Conservation (phyloP, 2,888 invertebrate genomes). For the Andrena bucephala region DNA sequence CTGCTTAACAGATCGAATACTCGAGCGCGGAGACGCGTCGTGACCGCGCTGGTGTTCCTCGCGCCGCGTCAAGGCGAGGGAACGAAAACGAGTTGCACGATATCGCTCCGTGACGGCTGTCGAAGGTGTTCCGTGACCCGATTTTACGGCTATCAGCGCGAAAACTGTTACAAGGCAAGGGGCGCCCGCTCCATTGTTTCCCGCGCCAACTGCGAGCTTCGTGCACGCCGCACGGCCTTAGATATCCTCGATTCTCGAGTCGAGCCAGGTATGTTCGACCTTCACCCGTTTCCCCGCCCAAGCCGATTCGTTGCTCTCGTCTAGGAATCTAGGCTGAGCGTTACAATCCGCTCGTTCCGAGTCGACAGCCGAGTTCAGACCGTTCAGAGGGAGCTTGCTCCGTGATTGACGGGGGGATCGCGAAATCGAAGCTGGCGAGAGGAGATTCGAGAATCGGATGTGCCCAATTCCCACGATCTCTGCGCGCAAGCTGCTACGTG, state of each 20-base stretch:
- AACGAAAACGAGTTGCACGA: slow-evolving; percentile 3
- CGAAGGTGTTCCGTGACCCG: slow-evolving; percentile 51
- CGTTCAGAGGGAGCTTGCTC: neutral
- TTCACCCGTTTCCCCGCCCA: neutral
- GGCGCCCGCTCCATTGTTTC: slow-evolving; percentile 4
- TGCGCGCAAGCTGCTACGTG: neutral
- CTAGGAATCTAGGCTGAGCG: neutral
- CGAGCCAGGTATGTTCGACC: neutral
- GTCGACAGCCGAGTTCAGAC: neutral
- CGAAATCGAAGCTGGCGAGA: neutral
- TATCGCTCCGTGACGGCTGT: slow-evolving; percentile 21
- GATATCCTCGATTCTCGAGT: neutral
- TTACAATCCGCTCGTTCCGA: neutral
- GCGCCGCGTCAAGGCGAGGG: slow-evolving; percentile 14
- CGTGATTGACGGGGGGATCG: neutral
- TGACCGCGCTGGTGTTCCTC: neutral
- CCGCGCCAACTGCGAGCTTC: neutral
- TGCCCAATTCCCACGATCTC: neutral
- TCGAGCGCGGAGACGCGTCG: neutral
- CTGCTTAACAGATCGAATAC: slow-evolving; percentile 20
- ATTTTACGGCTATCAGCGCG: slow-evolving; percentile 30
- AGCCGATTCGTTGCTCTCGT: neutral
- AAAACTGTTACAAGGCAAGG: slow-evolving; percentile 37
- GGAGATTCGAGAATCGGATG: neutral
- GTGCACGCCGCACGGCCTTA: neutral